Percentiles rank a stretch among this genome's conserved stretches.
Conservation (phyloP, 1,140 invertebrate species). For the Phthorimaea operculella region DNA sequence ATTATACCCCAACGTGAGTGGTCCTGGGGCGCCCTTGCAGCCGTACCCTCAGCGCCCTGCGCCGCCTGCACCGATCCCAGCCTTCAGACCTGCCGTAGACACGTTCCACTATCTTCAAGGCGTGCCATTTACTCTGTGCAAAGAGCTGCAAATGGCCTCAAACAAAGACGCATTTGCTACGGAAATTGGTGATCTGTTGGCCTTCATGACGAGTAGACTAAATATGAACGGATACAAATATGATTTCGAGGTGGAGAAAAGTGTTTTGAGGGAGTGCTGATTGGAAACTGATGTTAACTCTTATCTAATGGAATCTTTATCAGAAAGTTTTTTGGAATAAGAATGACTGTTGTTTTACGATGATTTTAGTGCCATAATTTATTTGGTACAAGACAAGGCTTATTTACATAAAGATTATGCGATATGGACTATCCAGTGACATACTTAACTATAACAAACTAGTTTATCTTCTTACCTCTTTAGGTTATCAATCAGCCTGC, state of each 20-base stretch:
- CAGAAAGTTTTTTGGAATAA: no score
- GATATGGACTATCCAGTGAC: no score
- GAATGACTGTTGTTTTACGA: no score
- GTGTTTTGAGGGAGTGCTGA: constrained; percentile 52
- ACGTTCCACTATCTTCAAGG: constrained; percentile 57
- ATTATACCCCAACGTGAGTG: constrained; percentile 44
- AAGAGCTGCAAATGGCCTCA: constrained; percentile 43
- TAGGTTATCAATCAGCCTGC: no score
- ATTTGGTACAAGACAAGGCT: no score
- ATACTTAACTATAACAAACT: no score
- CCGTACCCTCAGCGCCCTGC: constrained; percentile 38
- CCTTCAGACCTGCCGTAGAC: constrained; percentile 22
- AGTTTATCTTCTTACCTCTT: no score
- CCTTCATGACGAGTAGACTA: constrained; percentile 45
- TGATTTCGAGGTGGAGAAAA: constrained; percentile 49
- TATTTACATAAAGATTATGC: no score
- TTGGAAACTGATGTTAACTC: background rate
- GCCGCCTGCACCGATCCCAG: constrained; percentile 28
- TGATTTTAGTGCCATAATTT: no score
- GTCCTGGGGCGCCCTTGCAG: constrained; percentile 10
- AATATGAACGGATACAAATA: constrained; percentile 46
- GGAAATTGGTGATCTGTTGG: constrained; percentile 46
- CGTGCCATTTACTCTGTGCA: constrained; percentile 47
- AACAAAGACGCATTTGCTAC: constrained; percentile 44
- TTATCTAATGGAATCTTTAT: no score